Evolutionary conservation across 2,113 vertebrate species (phyloP).

Genomic region (Cygnus buccinator): DNA sequence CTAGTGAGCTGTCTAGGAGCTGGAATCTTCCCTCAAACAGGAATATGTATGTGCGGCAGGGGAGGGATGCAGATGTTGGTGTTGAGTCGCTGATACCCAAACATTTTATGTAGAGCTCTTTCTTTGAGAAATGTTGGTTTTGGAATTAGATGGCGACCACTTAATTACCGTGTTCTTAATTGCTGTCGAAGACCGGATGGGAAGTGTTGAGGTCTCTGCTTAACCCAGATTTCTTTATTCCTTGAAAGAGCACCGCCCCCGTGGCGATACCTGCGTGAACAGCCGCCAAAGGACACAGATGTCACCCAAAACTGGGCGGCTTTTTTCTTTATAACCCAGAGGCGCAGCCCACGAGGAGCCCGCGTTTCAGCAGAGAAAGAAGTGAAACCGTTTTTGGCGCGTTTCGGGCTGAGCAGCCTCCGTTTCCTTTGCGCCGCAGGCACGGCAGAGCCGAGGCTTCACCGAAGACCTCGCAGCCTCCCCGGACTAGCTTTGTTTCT

Average conservation of each 20-base stretch:
- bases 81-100: accelerated
- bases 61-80: too few species aligned
- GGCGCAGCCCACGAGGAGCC: background rate
- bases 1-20: background rate
- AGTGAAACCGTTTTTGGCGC: too few species aligned
- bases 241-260: background rate
- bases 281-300: accelerated
- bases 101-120: background rate
- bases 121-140: background rate
- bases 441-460: too few species aligned
- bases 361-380: background rate
- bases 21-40: background rate
- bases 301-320: accelerated
- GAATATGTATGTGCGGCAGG: background rate
- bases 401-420: accelerated
- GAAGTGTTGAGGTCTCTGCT: background rate
- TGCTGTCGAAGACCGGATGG: background rate
- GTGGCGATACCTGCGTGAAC: too few species aligned
- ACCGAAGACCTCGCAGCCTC: accelerated
- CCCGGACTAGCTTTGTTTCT: too few species aligned
- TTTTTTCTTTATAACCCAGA: background rate
- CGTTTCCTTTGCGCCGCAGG: too few species aligned
- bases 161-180: accelerated
- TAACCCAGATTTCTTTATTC: background rate
- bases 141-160: background rate